A percentile compares a stretch with the other conserved stretches of the same genome.
phyloP scores from a whole-genome alignment of 2,797 vertebrate genomes.

The Streptopelia turtur region DNA sequence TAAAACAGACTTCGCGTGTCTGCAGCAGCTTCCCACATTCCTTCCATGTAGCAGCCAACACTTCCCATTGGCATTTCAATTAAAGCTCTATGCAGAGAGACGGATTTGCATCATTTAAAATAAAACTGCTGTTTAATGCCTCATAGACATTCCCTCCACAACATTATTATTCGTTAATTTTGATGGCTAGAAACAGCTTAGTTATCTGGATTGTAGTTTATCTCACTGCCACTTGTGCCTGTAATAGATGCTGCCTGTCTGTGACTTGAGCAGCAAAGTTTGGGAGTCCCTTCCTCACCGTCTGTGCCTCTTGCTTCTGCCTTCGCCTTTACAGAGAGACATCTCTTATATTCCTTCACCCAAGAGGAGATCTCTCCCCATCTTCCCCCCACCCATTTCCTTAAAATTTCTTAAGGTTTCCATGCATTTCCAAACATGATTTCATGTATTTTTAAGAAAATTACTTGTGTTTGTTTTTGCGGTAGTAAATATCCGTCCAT shows the following conservation, averaged over 20 bases:
- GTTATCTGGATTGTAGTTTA: background rate
- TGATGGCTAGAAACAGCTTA: background rate
- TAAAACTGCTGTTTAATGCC: background rate
- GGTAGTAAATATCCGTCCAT: background rate
- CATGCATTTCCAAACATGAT: background rate
- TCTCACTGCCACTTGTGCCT: background rate
- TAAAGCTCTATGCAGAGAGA: background rate
- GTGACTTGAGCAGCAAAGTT: background rate
- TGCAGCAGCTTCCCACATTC: constrained; percentile 9
- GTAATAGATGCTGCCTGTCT: background rate
- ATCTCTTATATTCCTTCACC: background rate
- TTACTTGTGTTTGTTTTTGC: background rate
- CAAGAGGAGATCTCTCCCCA: background rate
- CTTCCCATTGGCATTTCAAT: background rate
- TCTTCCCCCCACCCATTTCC: background rate
- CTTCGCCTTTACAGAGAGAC: background rate
- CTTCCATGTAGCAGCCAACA: background rate
- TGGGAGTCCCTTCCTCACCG: background rate
- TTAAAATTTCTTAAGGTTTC: background rate
- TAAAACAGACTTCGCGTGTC: background rate
- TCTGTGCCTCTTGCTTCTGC: background rate
- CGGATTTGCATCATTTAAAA: background rate
- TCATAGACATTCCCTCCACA: background rate
- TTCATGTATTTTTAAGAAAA: background rate
- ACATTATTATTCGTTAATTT: background rate